Evolutionary conservation across 2,797 vertebrate species (phyloP), one percentile per base, ranked within the genome.

Genomic region (Amniataba percoides): DNA sequence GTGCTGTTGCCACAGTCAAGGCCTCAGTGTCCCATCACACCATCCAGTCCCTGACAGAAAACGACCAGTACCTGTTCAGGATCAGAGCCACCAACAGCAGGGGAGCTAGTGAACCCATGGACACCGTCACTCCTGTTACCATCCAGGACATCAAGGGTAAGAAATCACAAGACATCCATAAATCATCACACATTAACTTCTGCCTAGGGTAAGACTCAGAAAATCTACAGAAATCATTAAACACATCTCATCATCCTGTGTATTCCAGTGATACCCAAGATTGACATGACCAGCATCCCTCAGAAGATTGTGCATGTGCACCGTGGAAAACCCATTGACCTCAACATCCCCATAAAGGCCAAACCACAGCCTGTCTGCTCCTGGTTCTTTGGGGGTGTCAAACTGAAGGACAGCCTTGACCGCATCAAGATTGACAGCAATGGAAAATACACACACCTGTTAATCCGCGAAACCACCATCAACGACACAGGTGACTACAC

Each of bases 21-120:
- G 89, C 97, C 78, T 96, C 97, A 0, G 63, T 95, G 49, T 93
- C 94, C 0, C 95, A 97, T 25, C 95, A 98, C 74, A 97, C 97
- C 43, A 89, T 99, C 78, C 95, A 95, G 84, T 96, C 97, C 77
- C 94, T 99, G 77, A 97, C 95, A 59, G 98, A 99, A 92, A 97
- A 96, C 0, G 98, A 99, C 94, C 96, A 99, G 83, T 99, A 99
- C 87, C 93, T 99, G 80, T 99, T 99, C 93, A 97, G 98, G 90
- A 92, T 99, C 65, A 94, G 96, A 92, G 98, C 98, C 71, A 96
- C 96, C 85, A 99, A 99, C 91, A 97, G 96, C 93, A 97, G 98
- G 85, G 98, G 98, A 0, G 49, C 96, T 57, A 97, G 98, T 4
- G 98, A 99, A 87, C 93, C 98, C 73, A 96, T 97, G 92, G 98